Base-by-base conservation (phyloP, 2,113 vertebrate genomes). In the Noturus placidus region DNA sequence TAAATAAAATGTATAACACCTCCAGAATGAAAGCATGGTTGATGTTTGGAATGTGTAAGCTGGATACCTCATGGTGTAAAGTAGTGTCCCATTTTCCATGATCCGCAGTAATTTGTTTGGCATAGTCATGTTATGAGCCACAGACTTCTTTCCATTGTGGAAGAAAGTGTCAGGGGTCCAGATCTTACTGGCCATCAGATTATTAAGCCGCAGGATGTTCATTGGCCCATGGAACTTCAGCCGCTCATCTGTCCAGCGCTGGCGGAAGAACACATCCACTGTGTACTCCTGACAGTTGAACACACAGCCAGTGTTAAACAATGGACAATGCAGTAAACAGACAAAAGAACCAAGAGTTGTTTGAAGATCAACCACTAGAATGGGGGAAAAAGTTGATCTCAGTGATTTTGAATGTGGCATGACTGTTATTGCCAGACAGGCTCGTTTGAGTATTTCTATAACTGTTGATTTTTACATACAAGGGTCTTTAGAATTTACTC, bases 121-220 rank as follows among this genome's bases (percentile, higher is more conserved):
- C 96, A 97, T 97, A 1, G 97, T 97, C 97, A 97, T 97, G 85
- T 97, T 97, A 91, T 97, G 97, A 87, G 97, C 97, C 85, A 97
- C 96, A 0, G 97, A 97, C 88, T 97, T 97, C 89, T 97, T 97
- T 56, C 97, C 97, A 82, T 97, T 97, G 90, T 97, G 96, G 92
- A 97, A 97, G 92, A 97, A 97, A 7, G 97, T 97, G 87, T 97
- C 97, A 63, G 97, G 97, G 35, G 97, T 97, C 97, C 97, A 97
- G 89, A 97, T 97, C 93, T 97, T 97, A 93, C 96, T 97, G 86
- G 97, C 97, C 97, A 97, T 97, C 91, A 97, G 94, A 89, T 97
- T 97, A 92, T 97, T 97, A 88, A 97, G 91, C 87, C 96, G 95
- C 85, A 97, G 96, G 86, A 97, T 97, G 54, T 97, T 96, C 97